Evolutionary conservation across 2,113 vertebrate species (phyloP).

Genomic region (Larimichthys polyactis): DNA sequence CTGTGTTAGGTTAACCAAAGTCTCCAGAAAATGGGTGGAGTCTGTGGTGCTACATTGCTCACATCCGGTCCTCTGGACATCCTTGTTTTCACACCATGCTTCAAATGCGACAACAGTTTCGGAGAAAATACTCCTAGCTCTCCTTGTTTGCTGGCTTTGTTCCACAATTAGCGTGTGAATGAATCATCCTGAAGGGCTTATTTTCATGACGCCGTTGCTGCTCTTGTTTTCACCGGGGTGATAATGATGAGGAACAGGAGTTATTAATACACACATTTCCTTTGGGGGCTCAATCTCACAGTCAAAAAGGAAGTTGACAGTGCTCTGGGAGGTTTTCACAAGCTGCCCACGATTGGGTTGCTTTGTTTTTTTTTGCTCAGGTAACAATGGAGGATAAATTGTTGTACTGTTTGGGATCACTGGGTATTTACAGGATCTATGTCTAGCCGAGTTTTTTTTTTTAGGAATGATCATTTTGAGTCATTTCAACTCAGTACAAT

Average conservation of each 20-base stretch:
- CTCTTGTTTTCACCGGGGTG: conserved; percentile 63
- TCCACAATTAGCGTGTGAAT: conserved; percentile 59
- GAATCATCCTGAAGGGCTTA: conserved; percentile 61
- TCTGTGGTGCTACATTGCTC: neutral
- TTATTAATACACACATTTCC: conserved; percentile 74
- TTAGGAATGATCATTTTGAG: neutral
- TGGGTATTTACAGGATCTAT: neutral
- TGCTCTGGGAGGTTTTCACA: conserved; percentile 53
- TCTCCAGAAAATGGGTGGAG: neutral
- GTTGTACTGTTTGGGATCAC: neutral
- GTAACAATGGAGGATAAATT: conserved; percentile 2
- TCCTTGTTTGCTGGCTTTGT: conserved; percentile 40
- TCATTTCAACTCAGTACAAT: neutral
- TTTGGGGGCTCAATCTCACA: conserved; percentile 59
- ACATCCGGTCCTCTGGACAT: neutral
- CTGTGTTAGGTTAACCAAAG: neutral
- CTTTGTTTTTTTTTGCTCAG: conserved; percentile 26
- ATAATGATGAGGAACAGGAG: conserved; percentile 66
- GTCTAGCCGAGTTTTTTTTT: neutral
- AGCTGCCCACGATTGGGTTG: conserved; percentile 11
- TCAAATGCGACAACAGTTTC: conserved; percentile 23
- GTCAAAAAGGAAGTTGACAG: conserved; percentile 62
- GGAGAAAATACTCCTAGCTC: conserved; percentile 25
- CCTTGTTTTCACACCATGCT: conserved; percentile 10
- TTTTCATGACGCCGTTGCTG: conserved; percentile 57